phyloP scores from a whole-genome alignment of 2,888 invertebrate genomes.

The Drosophila nr. medialis region DNA sequence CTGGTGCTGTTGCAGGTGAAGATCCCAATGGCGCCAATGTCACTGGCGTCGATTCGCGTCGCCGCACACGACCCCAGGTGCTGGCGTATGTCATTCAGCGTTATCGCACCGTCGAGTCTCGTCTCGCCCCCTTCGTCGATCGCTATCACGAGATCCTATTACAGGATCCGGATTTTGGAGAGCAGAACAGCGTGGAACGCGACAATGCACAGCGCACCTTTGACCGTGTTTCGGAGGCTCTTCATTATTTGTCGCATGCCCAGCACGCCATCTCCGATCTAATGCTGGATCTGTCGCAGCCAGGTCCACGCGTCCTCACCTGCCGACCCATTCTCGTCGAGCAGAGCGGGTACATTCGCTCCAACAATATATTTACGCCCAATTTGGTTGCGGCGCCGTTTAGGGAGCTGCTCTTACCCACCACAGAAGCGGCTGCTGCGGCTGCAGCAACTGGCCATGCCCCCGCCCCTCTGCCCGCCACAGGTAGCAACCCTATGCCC shows the following conservation, averaged over 20 bases:
- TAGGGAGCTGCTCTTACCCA: conserved; percentile 32
- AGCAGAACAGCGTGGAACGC: conserved; percentile 84
- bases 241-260: conserved; percentile 94
- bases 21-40: conserved; percentile 26
- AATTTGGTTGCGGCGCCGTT: conserved; percentile 56
- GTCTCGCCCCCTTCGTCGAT: conserved; percentile 89
- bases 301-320: conserved; percentile 89
- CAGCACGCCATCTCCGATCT: conserved; percentile 96
- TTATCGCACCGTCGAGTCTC: conserved; percentile 83
- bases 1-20: conserved; percentile 15
- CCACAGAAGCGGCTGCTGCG: conserved; percentile 29
- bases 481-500: not conserved
- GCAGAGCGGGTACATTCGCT: conserved; percentile 86
- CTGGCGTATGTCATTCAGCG: conserved; percentile 83
- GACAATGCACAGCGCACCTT: conserved; percentile 88
- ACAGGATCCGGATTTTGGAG: conserved; percentile 86
- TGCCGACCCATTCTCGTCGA: conserved; percentile 91
- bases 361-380: conserved; percentile 80
- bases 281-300: conserved; percentile 89
- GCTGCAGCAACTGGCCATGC: conserved; percentile 5
- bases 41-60: conserved; percentile 57
- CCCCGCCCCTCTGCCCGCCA: not conserved
- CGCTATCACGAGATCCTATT: conserved; percentile 87
- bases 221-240: conserved; percentile 90
- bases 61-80: conserved; percentile 83